Conservation (phyloP, 1,140 invertebrate species). For the Brachionus manjavacas region DNA sequence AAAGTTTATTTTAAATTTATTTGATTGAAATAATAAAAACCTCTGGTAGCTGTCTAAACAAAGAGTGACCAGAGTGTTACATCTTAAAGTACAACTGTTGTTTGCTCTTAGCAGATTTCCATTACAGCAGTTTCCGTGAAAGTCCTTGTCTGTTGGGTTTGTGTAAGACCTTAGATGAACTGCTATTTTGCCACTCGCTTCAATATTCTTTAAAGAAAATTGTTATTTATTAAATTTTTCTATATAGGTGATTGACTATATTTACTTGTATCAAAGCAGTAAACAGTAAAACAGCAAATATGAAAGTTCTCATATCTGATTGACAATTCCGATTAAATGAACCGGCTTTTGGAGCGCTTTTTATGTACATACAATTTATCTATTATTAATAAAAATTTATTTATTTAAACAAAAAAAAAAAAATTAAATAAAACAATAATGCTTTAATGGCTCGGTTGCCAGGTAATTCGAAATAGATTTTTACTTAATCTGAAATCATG, state of each 20-base stretch:
- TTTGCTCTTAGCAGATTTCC: not conserved
- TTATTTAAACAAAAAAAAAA: not conserved
- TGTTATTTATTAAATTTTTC: not conserved
- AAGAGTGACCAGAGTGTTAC: constrained; percentile 26
- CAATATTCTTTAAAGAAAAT: not conserved
- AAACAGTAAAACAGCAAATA: not conserved
- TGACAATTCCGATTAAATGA: not conserved
- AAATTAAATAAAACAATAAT: not conserved
- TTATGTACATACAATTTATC: constrained; percentile 21
- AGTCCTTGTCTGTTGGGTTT: constrained; percentile 25
- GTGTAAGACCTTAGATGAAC: constrained; percentile 24
- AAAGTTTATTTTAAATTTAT: not conserved
- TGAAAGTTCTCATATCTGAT: not conserved
- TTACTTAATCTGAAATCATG: not conserved
- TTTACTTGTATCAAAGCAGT: constrained; percentile 9
- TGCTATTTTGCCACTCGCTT: constrained; percentile 38
- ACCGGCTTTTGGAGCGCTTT: not conserved
- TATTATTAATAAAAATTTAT: not conserved
- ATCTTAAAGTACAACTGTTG: not conserved
- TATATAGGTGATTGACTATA: not conserved
- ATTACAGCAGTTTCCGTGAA: constrained; percentile 25
- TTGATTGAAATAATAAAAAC: not conserved
- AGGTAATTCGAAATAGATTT: not conserved
- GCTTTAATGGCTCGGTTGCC: not conserved
- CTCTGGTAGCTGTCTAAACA: constrained; percentile 31